Conservation (phyloP, 2,888 invertebrate genomes). For the Drosophila subsilvestris region DNA sequence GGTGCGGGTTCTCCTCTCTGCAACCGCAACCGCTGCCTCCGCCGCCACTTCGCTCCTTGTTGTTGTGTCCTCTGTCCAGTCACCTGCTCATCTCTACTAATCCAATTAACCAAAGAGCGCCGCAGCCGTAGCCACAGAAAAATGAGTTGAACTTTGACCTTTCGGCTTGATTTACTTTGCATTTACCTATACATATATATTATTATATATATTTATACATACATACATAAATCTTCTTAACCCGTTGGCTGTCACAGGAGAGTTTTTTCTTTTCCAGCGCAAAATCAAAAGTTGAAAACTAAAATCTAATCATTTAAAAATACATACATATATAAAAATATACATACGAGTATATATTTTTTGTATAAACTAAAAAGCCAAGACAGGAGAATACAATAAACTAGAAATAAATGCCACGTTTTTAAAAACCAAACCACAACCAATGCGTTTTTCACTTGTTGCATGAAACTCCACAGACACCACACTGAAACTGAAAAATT, state of each 20-base stretch:
- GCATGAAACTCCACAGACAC: constrained; percentile 8
- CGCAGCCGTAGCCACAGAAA: constrained; percentile 16
- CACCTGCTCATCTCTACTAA: constrained; percentile 56
- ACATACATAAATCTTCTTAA: constrained; percentile 9
- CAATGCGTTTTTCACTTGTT: constrained; percentile 70
- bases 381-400: constrained; percentile 47
- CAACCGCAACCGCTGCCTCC: background rate
- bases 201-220: constrained; percentile 36
- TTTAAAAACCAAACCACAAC: constrained; percentile 68
- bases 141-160: constrained; percentile 23
- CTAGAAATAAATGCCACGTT: constrained; percentile 64
- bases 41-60: background rate
- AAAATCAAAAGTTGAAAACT: constrained; percentile 57
- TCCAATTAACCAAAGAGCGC: constrained; percentile 72
- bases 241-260: constrained; percentile 25
- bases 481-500: background rate
- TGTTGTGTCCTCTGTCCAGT: constrained; percentile 1
- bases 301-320: constrained; percentile 57
- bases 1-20: constrained; percentile 13
- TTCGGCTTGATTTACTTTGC: constrained; percentile 44
- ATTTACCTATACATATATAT: constrained; percentile 46
- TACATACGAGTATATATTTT: constrained; percentile 39
- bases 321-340: constrained; percentile 34
- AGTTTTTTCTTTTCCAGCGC: constrained; percentile 49
- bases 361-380: constrained; percentile 52